Percentiles rank a stretch among this genome's conserved stretches.
Conservation (phyloP, 1,140 invertebrate species). For the Cepaea nemoralis region DNA sequence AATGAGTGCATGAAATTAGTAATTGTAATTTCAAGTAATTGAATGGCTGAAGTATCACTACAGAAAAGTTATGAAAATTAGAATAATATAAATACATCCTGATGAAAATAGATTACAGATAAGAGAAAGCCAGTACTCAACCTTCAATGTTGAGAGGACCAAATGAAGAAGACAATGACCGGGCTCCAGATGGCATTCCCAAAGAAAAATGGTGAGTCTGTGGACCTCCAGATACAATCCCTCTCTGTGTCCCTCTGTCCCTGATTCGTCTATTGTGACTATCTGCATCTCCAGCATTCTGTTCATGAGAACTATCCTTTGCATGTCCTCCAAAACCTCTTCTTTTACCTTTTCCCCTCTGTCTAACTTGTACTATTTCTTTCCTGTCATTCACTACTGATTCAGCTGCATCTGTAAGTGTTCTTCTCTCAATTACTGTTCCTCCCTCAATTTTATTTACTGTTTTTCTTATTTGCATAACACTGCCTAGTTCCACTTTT, state of each 20-base stretch:
- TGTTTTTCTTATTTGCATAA: no score
- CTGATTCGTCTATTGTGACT: not conserved
- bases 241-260: not conserved
- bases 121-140: not conserved
- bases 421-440: not conserved
- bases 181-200: not conserved
- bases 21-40: no score
- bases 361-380: not conserved
- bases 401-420: not conserved
- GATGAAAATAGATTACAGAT: not conserved
- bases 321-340: not conserved
- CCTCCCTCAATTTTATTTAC: no score
- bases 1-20: no score
- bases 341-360: not conserved
- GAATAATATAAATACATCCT: no score
- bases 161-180: not conserved
- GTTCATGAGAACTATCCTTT: not conserved
- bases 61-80: no score
- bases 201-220: not conserved
- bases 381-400: not conserved
- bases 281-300: not conserved
- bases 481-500: not conserved
- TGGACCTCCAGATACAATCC: not conserved
- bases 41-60: no score
- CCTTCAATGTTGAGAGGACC: constrained; percentile 20